Base-by-base conservation (phyloP, 2,888 invertebrate genomes). In the Drosophila bunnanda region DNA sequence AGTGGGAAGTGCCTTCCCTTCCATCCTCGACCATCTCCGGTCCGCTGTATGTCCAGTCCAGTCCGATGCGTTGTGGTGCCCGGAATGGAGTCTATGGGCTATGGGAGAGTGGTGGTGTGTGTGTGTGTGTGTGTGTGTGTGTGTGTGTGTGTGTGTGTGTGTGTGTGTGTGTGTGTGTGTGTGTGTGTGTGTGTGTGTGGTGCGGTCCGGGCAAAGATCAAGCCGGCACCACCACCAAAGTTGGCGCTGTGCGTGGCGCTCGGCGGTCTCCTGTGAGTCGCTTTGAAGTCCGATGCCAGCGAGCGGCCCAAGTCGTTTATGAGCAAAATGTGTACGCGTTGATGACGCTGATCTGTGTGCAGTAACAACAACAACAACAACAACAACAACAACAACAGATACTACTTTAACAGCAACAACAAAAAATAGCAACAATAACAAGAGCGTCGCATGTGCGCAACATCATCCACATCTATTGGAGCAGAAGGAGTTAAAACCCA, bases 401-500 rank as follows among this genome's bases (percentile, higher is more conserved):
- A 25, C 17, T 20, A 20, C 5, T 20, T 20, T 32, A 50, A 20
- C 32, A 50, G 13, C 32, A 34, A 25, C 56, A 65, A 56, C 69
- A 79, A 79, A 28, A 44, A n/a, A 61, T 8, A 50, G 15, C 32
- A 50, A 52, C 70, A 82, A 77, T 61, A 71, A 67, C 68, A 30
- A 77, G 81, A 66, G 80, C 77, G 76, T 79, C 64, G 75, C 74
- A 81, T 80, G 81, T 68, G 76, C 76, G 66, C 71, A 76, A 74
- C 81, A 86, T 75, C 83, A 84, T 61, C 74, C 55, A 65, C 70
- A 80, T 77, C 89, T 85, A 89, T 84, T 86, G 85, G 89, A 86
- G 86, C 89, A 89, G 82, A 82, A 85, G 82, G 55, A 77, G 74
- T 72, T 72, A 76, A 80, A 72, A 87, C 85, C 85, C 88, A 82